Evolutionary conservation across 2,113 vertebrate genomes (phyloP), one percentile per base, ranked within the genome.

Genomic region (Sorex araneus): DNA sequence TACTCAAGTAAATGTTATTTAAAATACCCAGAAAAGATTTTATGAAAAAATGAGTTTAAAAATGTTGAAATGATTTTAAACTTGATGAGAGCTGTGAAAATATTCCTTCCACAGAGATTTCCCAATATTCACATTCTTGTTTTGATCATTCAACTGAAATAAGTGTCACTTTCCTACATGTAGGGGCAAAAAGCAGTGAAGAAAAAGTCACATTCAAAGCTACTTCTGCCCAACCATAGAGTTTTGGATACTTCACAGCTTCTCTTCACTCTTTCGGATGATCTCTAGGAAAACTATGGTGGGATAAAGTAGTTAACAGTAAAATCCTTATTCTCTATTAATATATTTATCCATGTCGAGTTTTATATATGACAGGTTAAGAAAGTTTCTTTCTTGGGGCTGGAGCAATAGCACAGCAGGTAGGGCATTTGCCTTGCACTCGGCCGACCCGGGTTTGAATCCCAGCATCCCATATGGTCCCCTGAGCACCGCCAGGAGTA

Each of bases 21-120:
- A 76, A 92, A 64, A 66, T n/a, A 95, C 34, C 50, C n/a, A 43
- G 30, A 54, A 79, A 79, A 88, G 82, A 81, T 28, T 94, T 11
- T 80, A 21, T 66, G 12, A 83, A 94, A 92, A 50, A 71, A 43
- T 32, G 83, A 63, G 30, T 88, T 70, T 69, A 74, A 73, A 82
- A 87, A 60, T 69, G 47, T 45, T 19, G 86, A 54, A 93, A 64
- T 87, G 75, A 71, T 70, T 94, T 92, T 76, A 70, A 95, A 73
- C 82, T 73, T 74, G 64, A 90, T 25, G 43, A 9, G 12, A 60
- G 21, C 32, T 43, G 34, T 86, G 92, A 69, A 77, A 94, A 92
- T 77, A 74, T 27, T 94, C n/a, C 66, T 84, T 88, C 69, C 8
- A 11, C 19, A 8, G 73, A 86, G 89, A 75, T 66, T 90, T 70